These are phyloP conservation scores for Labeo calbasu DNA, from an alignment of 2,797 vertebrate genomes.

Conservation along the genomic window DNA sequence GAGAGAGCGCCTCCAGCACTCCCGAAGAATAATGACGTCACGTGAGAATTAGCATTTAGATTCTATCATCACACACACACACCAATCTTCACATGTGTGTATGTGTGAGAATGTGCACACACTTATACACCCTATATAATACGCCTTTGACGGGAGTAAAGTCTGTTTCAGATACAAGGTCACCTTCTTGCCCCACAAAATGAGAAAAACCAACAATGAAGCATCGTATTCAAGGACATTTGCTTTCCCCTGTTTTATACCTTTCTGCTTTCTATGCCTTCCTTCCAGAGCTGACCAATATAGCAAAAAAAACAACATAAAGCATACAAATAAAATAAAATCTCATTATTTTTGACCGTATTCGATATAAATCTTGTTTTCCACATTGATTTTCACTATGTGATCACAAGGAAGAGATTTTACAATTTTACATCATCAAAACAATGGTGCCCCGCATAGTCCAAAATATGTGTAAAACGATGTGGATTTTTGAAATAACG, in stretches of 20 bases:
- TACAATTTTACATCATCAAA: too few species aligned
- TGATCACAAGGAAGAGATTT: not conserved
- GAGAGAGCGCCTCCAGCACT: conserved; percentile 40
- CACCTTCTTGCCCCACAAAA: conserved; percentile 69
- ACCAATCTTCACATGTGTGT: conserved; percentile 42
- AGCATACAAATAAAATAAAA: not conserved
- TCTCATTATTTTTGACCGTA: not conserved
- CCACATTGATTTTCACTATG: not conserved
- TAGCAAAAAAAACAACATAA: not conserved
- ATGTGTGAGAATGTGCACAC: not conserved
- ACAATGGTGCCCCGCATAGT: too few species aligned
- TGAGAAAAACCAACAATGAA: conserved; percentile 30
- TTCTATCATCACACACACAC: conserved; percentile 46
- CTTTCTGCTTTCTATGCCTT: not conserved
- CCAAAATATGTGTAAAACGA: too few species aligned
- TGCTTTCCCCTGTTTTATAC: conserved; percentile 28
- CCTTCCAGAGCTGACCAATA: not conserved
- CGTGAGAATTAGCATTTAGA: conserved; percentile 46
- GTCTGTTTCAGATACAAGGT: conserved; percentile 68
- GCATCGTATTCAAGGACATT: conserved; percentile 40
- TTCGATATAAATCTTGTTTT: not conserved
- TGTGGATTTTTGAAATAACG: too few species aligned
- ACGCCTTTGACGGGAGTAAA: not conserved
- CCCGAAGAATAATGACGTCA: conserved; percentile 53
- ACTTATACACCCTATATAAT: not conserved